Conservation (phyloP, 2,797 vertebrate genomes). For the Ispidina lecontei region DNA sequence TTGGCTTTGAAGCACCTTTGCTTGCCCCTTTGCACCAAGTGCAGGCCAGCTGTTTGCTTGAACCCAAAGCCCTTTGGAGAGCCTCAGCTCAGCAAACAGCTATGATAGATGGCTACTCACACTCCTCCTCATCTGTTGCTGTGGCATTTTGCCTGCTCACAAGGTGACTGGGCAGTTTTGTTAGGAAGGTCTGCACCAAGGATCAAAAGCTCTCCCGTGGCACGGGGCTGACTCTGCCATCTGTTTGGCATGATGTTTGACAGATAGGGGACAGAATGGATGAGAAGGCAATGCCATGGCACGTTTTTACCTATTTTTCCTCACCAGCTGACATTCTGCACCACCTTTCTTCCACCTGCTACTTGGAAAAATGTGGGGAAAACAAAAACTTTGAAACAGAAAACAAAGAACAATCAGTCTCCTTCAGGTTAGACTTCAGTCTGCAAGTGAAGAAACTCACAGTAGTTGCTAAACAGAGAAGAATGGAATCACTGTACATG, state of each 20-base stretch:
- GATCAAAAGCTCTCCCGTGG: conserved; percentile 37
- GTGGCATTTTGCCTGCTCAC: conserved; percentile 37
- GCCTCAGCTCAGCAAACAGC: not conserved
- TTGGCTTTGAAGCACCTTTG: not conserved
- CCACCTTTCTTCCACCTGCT: not conserved
- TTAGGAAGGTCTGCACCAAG: not conserved
- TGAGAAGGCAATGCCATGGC: not conserved
- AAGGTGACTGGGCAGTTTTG: conserved; percentile 17
- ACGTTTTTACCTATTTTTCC: conserved; percentile 15
- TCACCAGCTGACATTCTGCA: not conserved
- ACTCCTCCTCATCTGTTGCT: conserved; percentile 54
- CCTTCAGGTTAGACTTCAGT: not conserved
- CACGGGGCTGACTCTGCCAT: conserved; percentile 22
- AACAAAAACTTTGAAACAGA: not conserved
- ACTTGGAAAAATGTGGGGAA: not conserved
- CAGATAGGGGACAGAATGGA: conserved; percentile 2
- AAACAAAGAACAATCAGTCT: not conserved
- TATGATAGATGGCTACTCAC: conserved; percentile 37
- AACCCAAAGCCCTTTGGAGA: conserved; percentile 29
- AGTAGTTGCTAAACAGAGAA: not conserved
- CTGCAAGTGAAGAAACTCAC: not conserved
- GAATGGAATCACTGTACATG: not conserved
- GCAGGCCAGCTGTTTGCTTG: not conserved
- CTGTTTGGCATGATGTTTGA: conserved; percentile 36
- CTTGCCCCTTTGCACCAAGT: not conserved